A percentile compares a stretch with the other conserved stretches of the same genome.
phyloP scores from a whole-genome alignment of 2,113 vertebrate genomes.

The Mus pahari region DNA sequence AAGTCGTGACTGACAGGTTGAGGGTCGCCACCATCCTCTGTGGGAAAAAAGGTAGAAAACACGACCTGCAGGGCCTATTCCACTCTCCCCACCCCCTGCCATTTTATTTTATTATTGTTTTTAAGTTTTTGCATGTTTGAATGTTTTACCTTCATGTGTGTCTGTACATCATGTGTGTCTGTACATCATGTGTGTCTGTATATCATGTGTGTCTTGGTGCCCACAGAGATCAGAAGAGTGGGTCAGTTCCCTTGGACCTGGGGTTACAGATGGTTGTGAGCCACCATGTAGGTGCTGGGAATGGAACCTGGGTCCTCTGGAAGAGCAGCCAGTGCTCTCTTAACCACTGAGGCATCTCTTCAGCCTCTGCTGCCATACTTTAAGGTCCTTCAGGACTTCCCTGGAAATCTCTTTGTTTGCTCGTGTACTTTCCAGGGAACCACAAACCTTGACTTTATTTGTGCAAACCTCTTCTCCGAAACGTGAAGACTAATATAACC shows the following conservation, averaged over 20 bases:
- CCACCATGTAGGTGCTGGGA: not conserved
- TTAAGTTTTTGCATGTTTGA: not conserved
- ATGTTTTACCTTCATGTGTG: not conserved
- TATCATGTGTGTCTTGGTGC: not conserved
- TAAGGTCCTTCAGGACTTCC: not conserved
- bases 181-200: not conserved
- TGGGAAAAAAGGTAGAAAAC: not conserved
- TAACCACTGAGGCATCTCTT: not conserved
- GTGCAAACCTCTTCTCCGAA: not conserved
- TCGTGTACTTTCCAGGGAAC: not conserved
- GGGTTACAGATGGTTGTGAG: not conserved
- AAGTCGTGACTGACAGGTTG: not conserved
- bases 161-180: not conserved
- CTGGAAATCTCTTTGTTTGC: not conserved
- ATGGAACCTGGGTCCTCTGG: not conserved
- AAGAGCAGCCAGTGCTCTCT: not conserved
- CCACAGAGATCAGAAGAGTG: not conserved
- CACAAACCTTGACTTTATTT: conserved; percentile 32
- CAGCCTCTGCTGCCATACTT: not conserved
- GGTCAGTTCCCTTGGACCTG: not conserved
- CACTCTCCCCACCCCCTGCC: too few species aligned
- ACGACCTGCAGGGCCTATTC: not conserved
- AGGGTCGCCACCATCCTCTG: not conserved
- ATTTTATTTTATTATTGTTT: not conserved
- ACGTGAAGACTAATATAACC: not conserved